Base-by-base conservation (phyloP, 2,888 invertebrate genomes). In the Anthophora plumipes region DNA sequence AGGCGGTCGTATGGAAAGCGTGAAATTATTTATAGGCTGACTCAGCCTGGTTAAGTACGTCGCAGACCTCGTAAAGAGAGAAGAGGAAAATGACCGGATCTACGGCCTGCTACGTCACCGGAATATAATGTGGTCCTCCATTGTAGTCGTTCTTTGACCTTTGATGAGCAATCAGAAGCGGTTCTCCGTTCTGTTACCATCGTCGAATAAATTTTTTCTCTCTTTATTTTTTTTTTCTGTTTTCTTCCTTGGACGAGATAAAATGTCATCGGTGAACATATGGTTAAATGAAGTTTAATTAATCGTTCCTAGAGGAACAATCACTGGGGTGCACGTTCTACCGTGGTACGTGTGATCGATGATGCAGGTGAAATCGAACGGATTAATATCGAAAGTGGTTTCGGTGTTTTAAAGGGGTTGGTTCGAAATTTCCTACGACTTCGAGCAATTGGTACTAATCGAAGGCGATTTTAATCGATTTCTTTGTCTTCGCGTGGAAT, bases 71-170 rank as follows among this genome's bases (percentile, higher is more conserved):
- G 46, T 43, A 67, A 54, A 82, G 54, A 55, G 64, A 71, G 74
- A 68, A 71, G 76, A 72, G 67, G 70, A 73, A 82, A 71, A 75
- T 70, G 54, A 69, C 80, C 80, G 80, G 80, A 80, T 80, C 80
- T 68, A 46, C 54, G 69, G 70, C 48, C 37, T 60, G 73, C 74
- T 66, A 63, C 69, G 72, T 71, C 60, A 70, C 63, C 48, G 64
- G 66, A 68, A 76, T 82, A 85, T 82, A 76, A 70, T 43, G 59
- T 54, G 54, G 63, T 68, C 52, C 69, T 54, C 70, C 60, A 82
- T 79, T 76, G 70, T 64, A 60, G 52, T 54, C 67, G 66, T 70
- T 72, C 73, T 82, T 68, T 73, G 59, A 75, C 72, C 68, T 79
- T 76, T 76, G 63, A 52, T 31, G 79, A 82, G 63, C 63, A 43